Evolutionary conservation across 1,140 invertebrate genomes (phyloP).

Genomic region (Zaprionus ornatus): DNA sequence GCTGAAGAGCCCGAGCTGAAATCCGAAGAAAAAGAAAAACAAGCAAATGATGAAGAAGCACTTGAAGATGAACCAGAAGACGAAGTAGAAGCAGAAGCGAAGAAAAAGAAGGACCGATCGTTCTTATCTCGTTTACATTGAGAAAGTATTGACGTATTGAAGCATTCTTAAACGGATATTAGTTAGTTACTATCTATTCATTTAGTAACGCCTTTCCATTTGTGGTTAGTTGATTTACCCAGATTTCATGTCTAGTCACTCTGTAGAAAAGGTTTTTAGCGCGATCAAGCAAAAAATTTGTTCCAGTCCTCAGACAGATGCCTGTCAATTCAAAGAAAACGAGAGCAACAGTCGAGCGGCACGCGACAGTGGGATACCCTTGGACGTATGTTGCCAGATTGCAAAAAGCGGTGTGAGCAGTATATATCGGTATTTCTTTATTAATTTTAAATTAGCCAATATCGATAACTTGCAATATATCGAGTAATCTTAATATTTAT

Average conservation of each 20-base stretch:
- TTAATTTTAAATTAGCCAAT: too few relatives aligned
- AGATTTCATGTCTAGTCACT: slow-evolving; percentile 22
- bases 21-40: slow-evolving; percentile 58
- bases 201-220: neutral
- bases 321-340: too few relatives aligned
- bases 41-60: slow-evolving; percentile 59
- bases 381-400: too few relatives aligned
- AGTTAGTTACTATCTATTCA: neutral
- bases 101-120: slow-evolving; percentile 72
- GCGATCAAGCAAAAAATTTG: slow-evolving; percentile 56
- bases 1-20: slow-evolving; percentile 27
- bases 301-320: slow-evolving; percentile 36
- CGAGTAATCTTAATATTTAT: too few relatives aligned
- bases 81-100: slow-evolving; percentile 83
- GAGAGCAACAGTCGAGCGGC: too few relatives aligned
- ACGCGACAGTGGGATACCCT: too few relatives aligned
- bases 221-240: neutral
- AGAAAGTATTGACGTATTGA: too few relatives aligned
- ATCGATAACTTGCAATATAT: too few relatives aligned
- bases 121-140: too few relatives aligned
- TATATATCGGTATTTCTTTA: too few relatives aligned
- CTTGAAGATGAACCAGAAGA: slow-evolving; percentile 84
- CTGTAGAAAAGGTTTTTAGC: slow-evolving; percentile 45
- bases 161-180: too few relatives aligned
- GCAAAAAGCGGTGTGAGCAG: too few relatives aligned